These are phyloP conservation scores for Halotydeus destructor DNA, from an alignment of 1,140 invertebrate genomes.

Conservation along the genomic window DNA sequence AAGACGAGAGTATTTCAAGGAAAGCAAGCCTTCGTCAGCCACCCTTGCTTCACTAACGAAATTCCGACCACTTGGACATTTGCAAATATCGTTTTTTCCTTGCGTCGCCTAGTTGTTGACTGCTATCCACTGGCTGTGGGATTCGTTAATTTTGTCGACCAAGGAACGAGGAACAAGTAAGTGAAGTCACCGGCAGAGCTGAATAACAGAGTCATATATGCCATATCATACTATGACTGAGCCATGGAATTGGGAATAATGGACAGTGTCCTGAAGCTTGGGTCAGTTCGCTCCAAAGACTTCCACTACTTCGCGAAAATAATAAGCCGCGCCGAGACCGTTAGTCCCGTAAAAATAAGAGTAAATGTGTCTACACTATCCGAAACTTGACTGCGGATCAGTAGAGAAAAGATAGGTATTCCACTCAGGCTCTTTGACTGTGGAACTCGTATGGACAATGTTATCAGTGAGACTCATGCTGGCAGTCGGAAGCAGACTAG, in stretches of 20 bases:
- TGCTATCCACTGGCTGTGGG: conserved; percentile 4
- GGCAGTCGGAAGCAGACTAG: too few relatives aligned
- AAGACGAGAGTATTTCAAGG: background rate
- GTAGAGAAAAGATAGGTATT: conserved; percentile 34
- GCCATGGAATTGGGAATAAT: conserved; percentile 58
- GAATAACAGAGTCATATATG: conserved; percentile 41
- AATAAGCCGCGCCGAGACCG: conserved; percentile 19
- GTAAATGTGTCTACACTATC: background rate
- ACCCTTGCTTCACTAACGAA: conserved; percentile 9
- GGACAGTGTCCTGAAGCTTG: conserved; percentile 24
- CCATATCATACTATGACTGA: conserved; percentile 81
- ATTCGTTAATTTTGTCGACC: background rate
- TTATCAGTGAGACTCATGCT: too few relatives aligned
- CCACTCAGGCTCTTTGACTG: conserved; percentile 73
- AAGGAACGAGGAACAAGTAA: too few relatives aligned
- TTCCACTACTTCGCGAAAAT: conserved; percentile 42
- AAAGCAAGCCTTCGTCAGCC: background rate
- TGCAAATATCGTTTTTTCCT: background rate
- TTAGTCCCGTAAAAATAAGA: background rate
- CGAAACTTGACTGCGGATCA: conserved; percentile 5
- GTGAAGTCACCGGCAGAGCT: conserved; percentile 38
- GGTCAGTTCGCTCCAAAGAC: conserved; percentile 34
- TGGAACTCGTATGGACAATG: too few relatives aligned
- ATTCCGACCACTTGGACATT: conserved; percentile 6
- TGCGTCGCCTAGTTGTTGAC: conserved; percentile 5